A percentile compares a stretch with the other conserved stretches of the same genome.
Conservation (phyloP, 2,113 vertebrate genomes). For the Crotalus horridus region DNA sequence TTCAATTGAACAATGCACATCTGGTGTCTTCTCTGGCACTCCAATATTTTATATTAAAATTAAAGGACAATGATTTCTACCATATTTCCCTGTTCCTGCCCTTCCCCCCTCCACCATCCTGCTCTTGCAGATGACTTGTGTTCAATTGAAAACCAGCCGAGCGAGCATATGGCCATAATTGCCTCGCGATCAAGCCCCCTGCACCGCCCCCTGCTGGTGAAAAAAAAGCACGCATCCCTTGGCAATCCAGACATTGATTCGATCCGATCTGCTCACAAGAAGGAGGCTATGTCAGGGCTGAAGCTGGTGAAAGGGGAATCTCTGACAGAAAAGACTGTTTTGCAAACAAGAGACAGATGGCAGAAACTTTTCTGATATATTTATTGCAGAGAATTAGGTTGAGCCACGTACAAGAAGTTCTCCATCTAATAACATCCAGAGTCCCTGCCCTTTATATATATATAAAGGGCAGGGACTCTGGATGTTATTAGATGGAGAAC, state of each 20-base stretch:
- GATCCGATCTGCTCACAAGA: background rate
- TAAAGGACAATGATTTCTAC: background rate
- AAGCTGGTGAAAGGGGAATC: background rate
- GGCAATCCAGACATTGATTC: background rate
- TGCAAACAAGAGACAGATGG: background rate
- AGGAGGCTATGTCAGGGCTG: background rate
- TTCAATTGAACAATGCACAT: background rate
- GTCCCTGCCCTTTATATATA: background rate
- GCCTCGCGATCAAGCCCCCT: background rate
- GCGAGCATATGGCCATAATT: background rate
- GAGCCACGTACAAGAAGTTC: background rate
- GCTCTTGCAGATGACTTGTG: background rate
- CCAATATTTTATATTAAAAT: background rate
- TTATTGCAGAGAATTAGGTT: background rate
- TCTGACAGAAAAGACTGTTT: background rate
- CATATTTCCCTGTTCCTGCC: no score
- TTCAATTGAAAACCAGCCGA: background rate
- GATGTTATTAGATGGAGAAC: background rate
- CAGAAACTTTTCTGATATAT: background rate
- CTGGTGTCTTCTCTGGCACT: background rate
- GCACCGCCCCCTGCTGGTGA: constrained; percentile 11
- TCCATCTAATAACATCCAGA: background rate
- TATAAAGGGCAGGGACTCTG: background rate
- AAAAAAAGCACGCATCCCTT: background rate
- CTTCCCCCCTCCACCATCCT: background rate